phyloP scores from a whole-genome alignment of 2,113 vertebrate genomes.

The Cavia porcellus region DNA sequence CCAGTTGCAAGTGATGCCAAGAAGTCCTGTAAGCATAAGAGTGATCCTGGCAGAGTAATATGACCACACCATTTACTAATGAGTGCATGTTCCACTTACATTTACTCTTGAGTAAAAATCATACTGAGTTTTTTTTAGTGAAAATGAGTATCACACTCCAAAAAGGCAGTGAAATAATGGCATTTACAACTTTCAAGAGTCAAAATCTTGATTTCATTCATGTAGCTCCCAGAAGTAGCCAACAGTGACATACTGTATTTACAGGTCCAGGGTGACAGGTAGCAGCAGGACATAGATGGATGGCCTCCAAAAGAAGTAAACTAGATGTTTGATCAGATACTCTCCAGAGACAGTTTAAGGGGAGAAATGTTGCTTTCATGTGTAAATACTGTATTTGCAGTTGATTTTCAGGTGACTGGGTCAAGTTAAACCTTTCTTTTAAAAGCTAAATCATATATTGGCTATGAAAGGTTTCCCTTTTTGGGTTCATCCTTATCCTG shows the following conservation, averaged over 20 bases:
- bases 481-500: background rate
- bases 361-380: background rate
- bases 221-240: background rate
- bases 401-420: background rate
- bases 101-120: background rate
- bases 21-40: conserved; percentile 91
- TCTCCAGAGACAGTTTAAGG: background rate
- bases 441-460: background rate
- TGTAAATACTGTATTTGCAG: background rate
- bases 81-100: background rate
- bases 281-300: background rate
- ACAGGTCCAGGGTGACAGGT: background rate
- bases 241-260: background rate
- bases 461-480: conserved; percentile 4
- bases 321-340: background rate
- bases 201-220: background rate
- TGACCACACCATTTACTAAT: too few relatives aligned
- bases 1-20: conserved; percentile 90
- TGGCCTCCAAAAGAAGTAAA: background rate
- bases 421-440: conserved; percentile 32
- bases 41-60: background rate
- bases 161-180: background rate
- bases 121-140: background rate
- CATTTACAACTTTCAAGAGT: background rate
- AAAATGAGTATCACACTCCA: background rate